Evolutionary conservation across 1,140 invertebrate species (phyloP), one percentile per base, ranked within the genome.

Genomic region (Acromyrmex heyeri): DNA sequence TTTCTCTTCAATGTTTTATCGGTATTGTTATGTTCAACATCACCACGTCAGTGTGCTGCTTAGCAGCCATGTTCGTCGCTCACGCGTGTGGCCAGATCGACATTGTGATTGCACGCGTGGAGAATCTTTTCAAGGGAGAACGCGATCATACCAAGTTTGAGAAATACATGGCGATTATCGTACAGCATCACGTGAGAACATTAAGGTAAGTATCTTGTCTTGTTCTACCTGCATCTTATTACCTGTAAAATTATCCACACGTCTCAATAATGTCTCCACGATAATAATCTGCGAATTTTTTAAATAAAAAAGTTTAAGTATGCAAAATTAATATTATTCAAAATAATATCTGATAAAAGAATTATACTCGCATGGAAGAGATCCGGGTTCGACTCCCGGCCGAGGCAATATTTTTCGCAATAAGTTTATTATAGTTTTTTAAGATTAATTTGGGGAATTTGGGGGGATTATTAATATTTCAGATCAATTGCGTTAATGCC

Each of bases 21-120:
- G 91, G 86, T 16, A 76, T 92, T n/a, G 86, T 92, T 3, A 90
- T 88, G 83, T 92, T 89, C 62, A 86, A 83, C 12, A 90, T 89
- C 10, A 92, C 91, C 0, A 88, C 85, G n/a, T 86, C 88, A 7
- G 82, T 87, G 0, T 92, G 89, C 61, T 89, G 89, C 38, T 44
- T 93, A 8, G 90, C 88, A 5, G 91, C 91, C 12, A 77, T 89
- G 57, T 91, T 90, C 55, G 90, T 91, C 0, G 91, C 91, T 82
- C 93, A 93, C 69, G 87, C 86, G 7, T 91, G 89, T 24, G 90
- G 90, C 12, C 89, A 91, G 81, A 48, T 88, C 4, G 55, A 90
- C 44, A 83, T 91, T 10, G 55, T 91, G 18, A 59, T 79, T 24
- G 64, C 69, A 5, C 86, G 59, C 21, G 65, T 92, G 8, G 7